Percentiles rank a stretch among this genome's conserved stretches.
Conservation (phyloP, 2,888 invertebrate genomes). For the Blera fallax region DNA sequence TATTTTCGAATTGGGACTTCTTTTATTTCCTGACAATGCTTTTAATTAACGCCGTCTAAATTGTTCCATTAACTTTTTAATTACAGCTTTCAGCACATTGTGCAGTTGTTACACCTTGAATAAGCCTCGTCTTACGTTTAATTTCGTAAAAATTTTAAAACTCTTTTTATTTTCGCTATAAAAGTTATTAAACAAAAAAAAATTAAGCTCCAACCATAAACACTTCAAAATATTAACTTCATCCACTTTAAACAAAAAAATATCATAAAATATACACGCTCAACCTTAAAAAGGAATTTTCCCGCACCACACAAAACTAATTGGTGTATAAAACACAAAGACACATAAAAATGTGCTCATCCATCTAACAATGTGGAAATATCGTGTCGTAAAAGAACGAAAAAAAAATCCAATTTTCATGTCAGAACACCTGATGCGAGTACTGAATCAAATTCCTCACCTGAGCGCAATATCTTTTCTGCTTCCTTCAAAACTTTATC, state of each 20-base stretch:
- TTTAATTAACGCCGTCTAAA: too few relatives aligned
- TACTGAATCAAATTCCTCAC: constrained; percentile 60
- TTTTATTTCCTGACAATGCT: too few relatives aligned
- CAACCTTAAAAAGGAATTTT: neutral
- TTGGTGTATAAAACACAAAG: constrained; percentile 47
- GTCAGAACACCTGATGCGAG: constrained; percentile 61
- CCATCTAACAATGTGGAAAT: constrained; percentile 36
- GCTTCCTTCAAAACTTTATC: constrained; percentile 25
- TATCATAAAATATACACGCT: neutral
- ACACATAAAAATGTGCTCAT: constrained; percentile 43
- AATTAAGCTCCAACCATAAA: neutral
- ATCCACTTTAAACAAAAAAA: neutral
- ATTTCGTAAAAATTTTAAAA: neutral
- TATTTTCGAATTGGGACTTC: too few relatives aligned
- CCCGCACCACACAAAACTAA: constrained; percentile 2
- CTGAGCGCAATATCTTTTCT: constrained; percentile 18
- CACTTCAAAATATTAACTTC: constrained; percentile 1
- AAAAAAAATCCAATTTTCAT: constrained; percentile 65
- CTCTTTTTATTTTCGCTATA: neutral
- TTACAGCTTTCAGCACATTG: too few relatives aligned
- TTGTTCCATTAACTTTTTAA: too few relatives aligned
- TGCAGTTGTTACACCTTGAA: too few relatives aligned
- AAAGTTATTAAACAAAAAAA: neutral
- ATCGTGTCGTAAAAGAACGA: constrained; percentile 23
- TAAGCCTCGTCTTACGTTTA: neutral